phyloP scores from a whole-genome alignment of 2,113 vertebrate genomes.

The Chaetura pelagica region DNA sequence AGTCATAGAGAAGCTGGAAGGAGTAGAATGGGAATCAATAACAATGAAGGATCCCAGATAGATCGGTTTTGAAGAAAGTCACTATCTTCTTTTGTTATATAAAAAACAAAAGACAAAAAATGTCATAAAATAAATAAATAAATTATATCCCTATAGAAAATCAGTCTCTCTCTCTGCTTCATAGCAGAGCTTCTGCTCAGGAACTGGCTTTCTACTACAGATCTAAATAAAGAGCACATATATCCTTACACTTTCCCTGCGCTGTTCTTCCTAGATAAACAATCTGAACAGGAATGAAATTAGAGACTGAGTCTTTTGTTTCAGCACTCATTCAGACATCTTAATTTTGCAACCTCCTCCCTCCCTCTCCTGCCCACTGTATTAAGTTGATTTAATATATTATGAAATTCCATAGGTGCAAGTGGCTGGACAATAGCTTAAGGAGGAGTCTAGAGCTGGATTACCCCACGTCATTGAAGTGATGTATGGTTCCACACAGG shows the following conservation, averaged over 20 bases:
- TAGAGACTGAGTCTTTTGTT: constrained; percentile 18
- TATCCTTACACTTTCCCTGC: background rate
- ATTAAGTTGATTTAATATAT: background rate
- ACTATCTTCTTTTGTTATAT: constrained; percentile 18
- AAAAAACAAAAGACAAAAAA: constrained; percentile 12
- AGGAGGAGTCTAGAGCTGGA: background rate
- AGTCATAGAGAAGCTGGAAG: constrained; percentile 1
- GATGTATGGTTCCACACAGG: background rate
- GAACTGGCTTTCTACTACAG: background rate
- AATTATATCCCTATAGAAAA: background rate
- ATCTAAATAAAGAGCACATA: constrained; percentile 23
- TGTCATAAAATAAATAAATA: constrained; percentile 45
- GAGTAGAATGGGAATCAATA: constrained; percentile 40
- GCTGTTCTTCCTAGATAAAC: constrained; percentile 27
- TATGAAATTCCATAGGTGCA: background rate
- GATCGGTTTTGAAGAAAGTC: constrained; percentile 38
- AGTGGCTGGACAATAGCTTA: background rate
- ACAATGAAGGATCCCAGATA: constrained; percentile 20
- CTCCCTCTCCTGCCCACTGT: too few species aligned
- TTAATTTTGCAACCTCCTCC: background rate
- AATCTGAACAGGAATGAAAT: constrained; percentile 12
- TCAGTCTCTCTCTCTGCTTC: background rate
- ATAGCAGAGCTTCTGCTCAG: background rate
- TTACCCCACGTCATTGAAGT: background rate
- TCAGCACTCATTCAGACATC: constrained; percentile 9